Base-by-base conservation (phyloP, 2,888 invertebrate species). In the Pristionchus arcanus region DNA sequence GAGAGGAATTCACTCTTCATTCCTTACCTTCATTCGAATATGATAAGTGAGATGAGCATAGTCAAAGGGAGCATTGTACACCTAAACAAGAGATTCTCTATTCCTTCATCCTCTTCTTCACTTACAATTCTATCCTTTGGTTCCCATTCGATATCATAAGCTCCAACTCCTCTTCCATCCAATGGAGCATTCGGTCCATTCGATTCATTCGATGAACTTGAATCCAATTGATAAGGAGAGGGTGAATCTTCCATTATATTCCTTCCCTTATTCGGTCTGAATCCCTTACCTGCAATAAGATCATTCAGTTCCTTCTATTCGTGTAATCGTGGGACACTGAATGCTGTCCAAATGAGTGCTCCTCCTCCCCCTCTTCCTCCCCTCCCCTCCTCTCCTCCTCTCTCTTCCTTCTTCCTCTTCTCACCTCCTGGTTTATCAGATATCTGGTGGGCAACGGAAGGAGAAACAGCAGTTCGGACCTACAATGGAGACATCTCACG, bases 41-140 rank as follows among this genome's bases (percentile, higher is more conserved):
- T 91, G 87, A 89, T 91, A 91, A 19, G 90, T 89, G 74, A 91
- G 81, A 28, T 87, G 86, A 42, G 68, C 66, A 68, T 91, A 90
- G 66, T 90, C 90, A 66, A 91, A 91, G 31, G 91, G 91, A 19
- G 89, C 91, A 85, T 91, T 91, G 87, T 91, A 91, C 34, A 91
- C 89, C 91, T 91, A 21, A 13, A 84, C 83, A 88, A 31, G 15
- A 25, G 25, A 42, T 25, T 25, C 7, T 25, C 42, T 25, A 37
- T 2, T 11, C 49, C 83, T 37, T 53, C 66, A 7, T 21, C 34
- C 0, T 13, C 21, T n/a, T n/a, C 34, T 37, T 25, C 63, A 90
- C 90, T 31, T 66, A 91, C 91, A 77, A 91, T 31, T 28, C 66
- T 31, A 42, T 90, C 88, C 25, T 37, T 55, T 31, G 91, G 91